These are phyloP conservation scores for Platichthys stellatus DNA, from an alignment of 2,113 vertebrate genomes.

Conservation along the genomic window DNA sequence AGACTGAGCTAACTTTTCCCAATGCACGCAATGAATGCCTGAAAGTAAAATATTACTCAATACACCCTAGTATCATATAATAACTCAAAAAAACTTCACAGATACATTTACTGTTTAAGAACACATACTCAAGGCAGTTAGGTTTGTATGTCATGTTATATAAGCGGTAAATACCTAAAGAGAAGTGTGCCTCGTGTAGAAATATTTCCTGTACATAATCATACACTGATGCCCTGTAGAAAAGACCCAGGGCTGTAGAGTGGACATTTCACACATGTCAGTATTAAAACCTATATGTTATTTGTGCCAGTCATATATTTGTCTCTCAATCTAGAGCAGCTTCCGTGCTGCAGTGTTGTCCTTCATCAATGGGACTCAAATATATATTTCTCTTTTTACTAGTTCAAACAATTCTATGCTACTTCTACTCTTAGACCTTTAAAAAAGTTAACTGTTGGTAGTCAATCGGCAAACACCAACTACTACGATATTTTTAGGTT, in stretches of 20 bases:
- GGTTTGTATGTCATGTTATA: background rate
- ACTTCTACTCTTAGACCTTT: background rate
- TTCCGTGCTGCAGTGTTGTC: conserved; percentile 24
- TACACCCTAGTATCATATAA: conserved; percentile 15
- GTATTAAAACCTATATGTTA: background rate
- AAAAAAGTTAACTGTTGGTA: background rate
- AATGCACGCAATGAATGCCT: conserved; percentile 14
- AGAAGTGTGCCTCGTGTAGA: conserved; percentile 21
- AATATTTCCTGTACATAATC: conserved; percentile 36
- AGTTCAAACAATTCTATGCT: background rate
- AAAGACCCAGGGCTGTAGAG: conserved; percentile 2
- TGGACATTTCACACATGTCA: conserved; percentile 3
- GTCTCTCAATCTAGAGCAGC: conserved; percentile 1
- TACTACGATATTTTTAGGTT: background rate
- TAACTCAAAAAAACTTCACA: conserved; percentile 11
- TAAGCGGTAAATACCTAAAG: conserved; percentile 15
- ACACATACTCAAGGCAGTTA: conserved; percentile 33
- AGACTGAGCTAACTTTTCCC: conserved; percentile 36
- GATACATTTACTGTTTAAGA: conserved; percentile 7
- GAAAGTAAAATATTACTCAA: conserved; percentile 7
- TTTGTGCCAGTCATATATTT: conserved; percentile 1
- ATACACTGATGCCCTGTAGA: conserved; percentile 14
- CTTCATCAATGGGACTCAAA: conserved; percentile 32
- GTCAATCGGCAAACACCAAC: background rate
- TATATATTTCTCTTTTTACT: background rate